A percentile compares a stretch with the other conserved stretches of the same genome.
Evolutionary conservation across 2,888 invertebrate species (phyloP).

Genomic region (Reticulitermes lucifugus): DNA sequence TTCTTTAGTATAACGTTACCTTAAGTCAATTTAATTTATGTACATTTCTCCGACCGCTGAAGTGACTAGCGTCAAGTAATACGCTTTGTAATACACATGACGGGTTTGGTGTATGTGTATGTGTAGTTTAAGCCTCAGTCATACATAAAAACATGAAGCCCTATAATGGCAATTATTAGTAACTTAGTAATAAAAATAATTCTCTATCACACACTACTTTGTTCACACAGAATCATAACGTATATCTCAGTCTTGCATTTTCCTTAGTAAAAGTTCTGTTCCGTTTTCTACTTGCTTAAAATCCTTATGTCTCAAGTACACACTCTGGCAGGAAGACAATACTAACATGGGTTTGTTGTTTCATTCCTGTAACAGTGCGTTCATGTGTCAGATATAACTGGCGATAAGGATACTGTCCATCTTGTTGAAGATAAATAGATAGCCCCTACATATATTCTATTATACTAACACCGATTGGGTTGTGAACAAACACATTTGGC

Average conservation of each 20-base stretch:
- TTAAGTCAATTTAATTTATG: background rate
- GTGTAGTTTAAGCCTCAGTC: slow-evolving; percentile 42
- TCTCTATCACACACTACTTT: background rate
- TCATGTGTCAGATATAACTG: background rate
- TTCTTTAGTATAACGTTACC: slow-evolving; percentile 4
- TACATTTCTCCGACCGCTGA: slow-evolving; percentile 21
- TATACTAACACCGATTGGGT: background rate
- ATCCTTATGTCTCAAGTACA: background rate
- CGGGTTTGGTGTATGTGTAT: slow-evolving; percentile 14
- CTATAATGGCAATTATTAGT: slow-evolving; percentile 34
- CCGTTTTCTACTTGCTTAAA: background rate
- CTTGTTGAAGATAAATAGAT: background rate
- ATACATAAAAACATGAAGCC: slow-evolving; percentile 47
- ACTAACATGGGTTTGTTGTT: too few relatives aligned
- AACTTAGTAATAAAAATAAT: slow-evolving; percentile 4
- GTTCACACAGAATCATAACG: background rate
- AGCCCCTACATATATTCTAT: background rate
- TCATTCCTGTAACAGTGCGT: background rate
- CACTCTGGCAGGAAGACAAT: background rate
- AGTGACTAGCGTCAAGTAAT: slow-evolving; percentile 54
- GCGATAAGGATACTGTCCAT: background rate
- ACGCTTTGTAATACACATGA: slow-evolving; percentile 47
- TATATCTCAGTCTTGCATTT: slow-evolving; percentile 43
- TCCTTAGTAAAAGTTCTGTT: background rate
- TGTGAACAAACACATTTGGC: background rate